These are phyloP conservation scores for Apostichopus leukothele DNA, from an alignment of 53 echinoderm and acorn worm genomes.

Conservation along the genomic window DNA sequence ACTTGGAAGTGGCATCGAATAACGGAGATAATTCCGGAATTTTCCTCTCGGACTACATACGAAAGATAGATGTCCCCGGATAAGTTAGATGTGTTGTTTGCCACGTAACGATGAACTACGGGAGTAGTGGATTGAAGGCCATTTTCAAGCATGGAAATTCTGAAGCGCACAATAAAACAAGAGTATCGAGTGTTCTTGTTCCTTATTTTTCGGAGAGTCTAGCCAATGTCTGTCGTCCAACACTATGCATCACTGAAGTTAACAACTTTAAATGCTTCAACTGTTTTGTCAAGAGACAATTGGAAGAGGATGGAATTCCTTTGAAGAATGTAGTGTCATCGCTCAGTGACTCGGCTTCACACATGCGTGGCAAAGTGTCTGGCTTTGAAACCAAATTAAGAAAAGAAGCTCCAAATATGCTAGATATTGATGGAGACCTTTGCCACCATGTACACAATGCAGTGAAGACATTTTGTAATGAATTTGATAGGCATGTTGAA, in stretches of 20 bases:
- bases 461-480: constrained; percentile 36
- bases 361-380: constrained; percentile 50
- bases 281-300: too few species aligned
- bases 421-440: constrained; percentile 42
- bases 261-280: too few species aligned
- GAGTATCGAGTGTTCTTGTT: too few species aligned
- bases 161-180: constrained; percentile 39
- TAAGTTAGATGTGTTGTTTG: constrained; percentile 47
- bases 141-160: constrained; percentile 50
- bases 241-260: too few species aligned
- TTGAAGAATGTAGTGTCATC: constrained; percentile 43
- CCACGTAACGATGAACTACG: constrained; percentile 49
- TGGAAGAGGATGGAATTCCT: constrained; percentile 26
- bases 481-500: constrained; percentile 51
- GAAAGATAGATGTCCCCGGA: constrained; percentile 48
- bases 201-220: too few species aligned
- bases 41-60: constrained; percentile 42
- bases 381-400: constrained; percentile 49
- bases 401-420: constrained; percentile 30
- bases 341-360: constrained; percentile 52
- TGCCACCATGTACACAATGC: constrained; percentile 60
- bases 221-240: too few species aligned
- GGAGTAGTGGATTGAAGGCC: constrained; percentile 51
- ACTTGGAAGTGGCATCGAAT: constrained; percentile 23
- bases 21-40: constrained; percentile 20